Evolutionary conservation across 2,113 vertebrate genomes (phyloP).

Genomic region (Chaetura pelagica): DNA sequence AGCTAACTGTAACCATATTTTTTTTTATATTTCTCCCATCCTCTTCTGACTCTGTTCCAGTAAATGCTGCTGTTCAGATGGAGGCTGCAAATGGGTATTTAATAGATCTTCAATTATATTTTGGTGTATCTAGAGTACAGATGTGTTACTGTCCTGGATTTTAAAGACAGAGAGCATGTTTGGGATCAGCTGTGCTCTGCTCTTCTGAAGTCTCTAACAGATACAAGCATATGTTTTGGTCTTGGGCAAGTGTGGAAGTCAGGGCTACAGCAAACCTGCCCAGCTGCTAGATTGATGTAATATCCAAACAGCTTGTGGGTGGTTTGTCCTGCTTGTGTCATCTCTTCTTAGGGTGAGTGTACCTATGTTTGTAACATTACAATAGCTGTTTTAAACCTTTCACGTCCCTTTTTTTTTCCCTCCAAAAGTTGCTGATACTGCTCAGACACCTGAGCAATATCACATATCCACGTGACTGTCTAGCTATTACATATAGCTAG

Average conservation of each 20-base stretch:
- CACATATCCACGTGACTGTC: background rate
- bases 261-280: background rate
- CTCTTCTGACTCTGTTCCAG: background rate
- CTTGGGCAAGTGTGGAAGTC: background rate
- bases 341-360: background rate
- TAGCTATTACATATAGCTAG: background rate
- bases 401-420: background rate
- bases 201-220: background rate
- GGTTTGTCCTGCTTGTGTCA: background rate
- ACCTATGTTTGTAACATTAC: background rate
- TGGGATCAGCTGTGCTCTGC: background rate
- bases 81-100: background rate
- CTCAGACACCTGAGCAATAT: background rate
- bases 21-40: background rate
- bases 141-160: accelerated
- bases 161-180: background rate
- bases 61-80: background rate
- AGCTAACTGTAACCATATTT: background rate
- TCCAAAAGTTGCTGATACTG: background rate
- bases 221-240: background rate
- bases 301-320: background rate
- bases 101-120: background rate
- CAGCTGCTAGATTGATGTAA: background rate
- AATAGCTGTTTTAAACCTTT: background rate
- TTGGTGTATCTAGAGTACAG: background rate